Conservation (phyloP, 2,888 invertebrate species). For the Lasioglossum villosulum region DNA sequence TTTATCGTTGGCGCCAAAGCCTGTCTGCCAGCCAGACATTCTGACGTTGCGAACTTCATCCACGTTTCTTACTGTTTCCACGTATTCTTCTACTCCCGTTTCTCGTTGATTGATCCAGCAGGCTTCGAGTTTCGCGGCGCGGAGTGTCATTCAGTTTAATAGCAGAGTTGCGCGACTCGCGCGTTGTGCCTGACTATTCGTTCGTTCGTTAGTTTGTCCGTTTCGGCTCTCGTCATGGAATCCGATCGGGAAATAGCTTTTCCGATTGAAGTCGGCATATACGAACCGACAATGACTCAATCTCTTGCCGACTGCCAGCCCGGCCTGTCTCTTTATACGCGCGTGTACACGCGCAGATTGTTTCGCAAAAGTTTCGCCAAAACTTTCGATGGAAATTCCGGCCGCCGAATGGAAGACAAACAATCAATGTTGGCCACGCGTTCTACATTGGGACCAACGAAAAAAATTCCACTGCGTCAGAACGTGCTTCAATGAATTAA, state of each 20-base stretch:
- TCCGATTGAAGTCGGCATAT: slow-evolving; percentile 64
- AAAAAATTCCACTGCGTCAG: too few species aligned
- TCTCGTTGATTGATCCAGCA: not conserved
- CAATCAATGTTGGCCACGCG: not conserved
- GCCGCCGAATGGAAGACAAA: not conserved
- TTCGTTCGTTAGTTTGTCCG: slow-evolving; percentile 38
- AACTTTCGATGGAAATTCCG: not conserved
- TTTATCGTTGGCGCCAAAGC: not conserved
- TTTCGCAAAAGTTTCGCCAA: not conserved
- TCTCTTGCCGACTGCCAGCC: slow-evolving; percentile 39
- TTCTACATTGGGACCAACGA: too few species aligned
- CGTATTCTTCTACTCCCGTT: not conserved
- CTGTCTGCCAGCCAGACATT: not conserved
- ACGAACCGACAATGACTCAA: slow-evolving; percentile 59
- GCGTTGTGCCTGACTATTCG: slow-evolving; percentile 7
- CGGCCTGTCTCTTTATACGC: not conserved
- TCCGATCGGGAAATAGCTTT: slow-evolving; percentile 70
- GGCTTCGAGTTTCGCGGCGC: slow-evolving; percentile 15
- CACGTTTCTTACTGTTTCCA: not conserved
- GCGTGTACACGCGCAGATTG: not conserved
- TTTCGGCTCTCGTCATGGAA: slow-evolving; percentile 43
- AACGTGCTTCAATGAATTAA: too few species aligned
- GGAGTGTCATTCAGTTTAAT: slow-evolving; percentile 38
- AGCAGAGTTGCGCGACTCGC: slow-evolving; percentile 13
- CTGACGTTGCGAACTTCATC: not conserved